phyloP scores from a whole-genome alignment of 1,140 invertebrate species.

The Mizuhopecten yessoensis region DNA sequence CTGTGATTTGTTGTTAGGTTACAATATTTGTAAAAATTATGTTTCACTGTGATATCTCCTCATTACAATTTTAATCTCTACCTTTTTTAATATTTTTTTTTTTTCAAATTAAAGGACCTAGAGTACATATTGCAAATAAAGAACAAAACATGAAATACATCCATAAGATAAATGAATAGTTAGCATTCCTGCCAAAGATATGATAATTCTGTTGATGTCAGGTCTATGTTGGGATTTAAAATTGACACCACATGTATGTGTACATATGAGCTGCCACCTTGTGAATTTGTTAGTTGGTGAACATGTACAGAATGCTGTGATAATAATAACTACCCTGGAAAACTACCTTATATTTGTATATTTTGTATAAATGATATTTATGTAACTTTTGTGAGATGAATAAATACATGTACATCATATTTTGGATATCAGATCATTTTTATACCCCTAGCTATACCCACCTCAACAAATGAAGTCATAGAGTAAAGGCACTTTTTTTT shows the following conservation, averaged over 20 bases:
- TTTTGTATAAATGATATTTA: conserved; percentile 14
- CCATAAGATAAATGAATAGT: not conserved
- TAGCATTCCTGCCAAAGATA: conserved; percentile 12
- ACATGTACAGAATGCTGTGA: not conserved
- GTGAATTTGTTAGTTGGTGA: not conserved
- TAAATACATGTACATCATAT: conserved; percentile 19
- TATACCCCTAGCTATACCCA: no score
- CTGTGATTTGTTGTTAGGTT: not conserved
- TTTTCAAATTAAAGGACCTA: no score
- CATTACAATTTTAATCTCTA: not conserved
- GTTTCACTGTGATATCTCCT: not conserved
- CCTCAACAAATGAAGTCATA: no score
- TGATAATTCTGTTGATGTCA: not conserved
- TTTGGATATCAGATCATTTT: not conserved
- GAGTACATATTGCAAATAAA: not conserved
- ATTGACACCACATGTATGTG: no score
- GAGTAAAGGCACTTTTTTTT: no score
- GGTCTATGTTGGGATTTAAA: not conserved
- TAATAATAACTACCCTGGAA: not conserved
- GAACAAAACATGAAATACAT: not conserved
- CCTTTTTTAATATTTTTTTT: not conserved
- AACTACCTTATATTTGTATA: not conserved
- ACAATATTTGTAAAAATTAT: not conserved
- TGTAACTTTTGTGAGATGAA: conserved; percentile 26
- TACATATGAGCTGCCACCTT: not conserved